Conservation (phyloP, 1,140 invertebrate genomes). For the Drosophila suzukii region DNA sequence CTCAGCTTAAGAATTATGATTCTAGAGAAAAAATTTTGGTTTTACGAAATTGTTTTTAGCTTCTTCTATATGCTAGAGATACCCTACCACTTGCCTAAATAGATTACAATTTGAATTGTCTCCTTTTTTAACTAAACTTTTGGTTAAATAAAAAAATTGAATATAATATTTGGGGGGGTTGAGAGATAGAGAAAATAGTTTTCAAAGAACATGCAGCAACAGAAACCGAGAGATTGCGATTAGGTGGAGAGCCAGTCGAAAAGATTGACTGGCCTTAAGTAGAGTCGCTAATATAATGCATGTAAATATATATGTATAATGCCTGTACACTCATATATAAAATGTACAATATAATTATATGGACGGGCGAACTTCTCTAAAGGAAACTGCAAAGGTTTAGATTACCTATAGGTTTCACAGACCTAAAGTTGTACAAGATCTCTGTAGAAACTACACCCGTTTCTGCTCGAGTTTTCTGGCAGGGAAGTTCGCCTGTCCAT, state of each 20-base stretch:
- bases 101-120: slow-evolving; percentile 40
- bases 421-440: no score
- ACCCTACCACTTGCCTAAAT: slow-evolving; percentile 60
- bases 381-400: not conserved
- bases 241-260: slow-evolving; percentile 28
- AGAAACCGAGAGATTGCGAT: slow-evolving; percentile 50
- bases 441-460: no score
- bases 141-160: slow-evolving; percentile 19
- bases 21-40: slow-evolving; percentile 61
- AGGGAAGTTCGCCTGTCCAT: not conserved
- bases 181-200: not conserved
- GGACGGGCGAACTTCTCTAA: slow-evolving; percentile 7
- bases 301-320: slow-evolving; percentile 17
- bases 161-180: not conserved
- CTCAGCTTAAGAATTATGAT: slow-evolving; percentile 53
- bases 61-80: slow-evolving; percentile 48
- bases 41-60: slow-evolving; percentile 47
- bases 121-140: slow-evolving; percentile 36
- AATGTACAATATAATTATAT: slow-evolving; percentile 13
- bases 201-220: not conserved
- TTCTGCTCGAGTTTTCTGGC: not conserved
- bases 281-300: slow-evolving; percentile 43
- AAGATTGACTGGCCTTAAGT: slow-evolving; percentile 32
- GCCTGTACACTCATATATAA: slow-evolving; percentile 19
- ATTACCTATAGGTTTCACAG: no score